A percentile compares a stretch with the other conserved stretches of the same genome.
Conservation (phyloP, 2,113 vertebrate species). For the Halcyon senegalensis region DNA sequence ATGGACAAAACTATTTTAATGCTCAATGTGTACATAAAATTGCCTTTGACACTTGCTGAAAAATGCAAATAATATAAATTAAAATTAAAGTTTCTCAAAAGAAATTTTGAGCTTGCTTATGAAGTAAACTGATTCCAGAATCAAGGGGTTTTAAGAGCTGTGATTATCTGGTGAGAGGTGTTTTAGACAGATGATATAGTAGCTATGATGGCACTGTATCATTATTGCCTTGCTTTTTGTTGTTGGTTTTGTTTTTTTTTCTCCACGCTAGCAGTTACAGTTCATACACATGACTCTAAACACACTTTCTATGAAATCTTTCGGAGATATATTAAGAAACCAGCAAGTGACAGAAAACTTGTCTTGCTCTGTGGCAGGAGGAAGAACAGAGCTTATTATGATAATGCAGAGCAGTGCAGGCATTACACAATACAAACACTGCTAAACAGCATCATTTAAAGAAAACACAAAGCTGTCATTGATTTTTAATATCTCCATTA, state of each 20-base stretch:
- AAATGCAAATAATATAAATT: slow-evolving; percentile 51
- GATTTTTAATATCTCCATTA: slow-evolving; percentile 65
- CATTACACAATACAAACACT: slow-evolving; percentile 38
- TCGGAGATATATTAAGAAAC: slow-evolving; percentile 4
- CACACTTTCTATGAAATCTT: slow-evolving; percentile 10
- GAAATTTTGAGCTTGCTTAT: slow-evolving; percentile 29
- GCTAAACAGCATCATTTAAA: slow-evolving; percentile 10
- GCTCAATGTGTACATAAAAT: slow-evolving; percentile 8
- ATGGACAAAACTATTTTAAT: slow-evolving; percentile 36
- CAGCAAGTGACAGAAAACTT: slow-evolving; percentile 28
- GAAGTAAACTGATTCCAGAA: neutral
- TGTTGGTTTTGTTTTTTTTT: neutral
- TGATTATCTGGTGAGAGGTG: slow-evolving; percentile 52
- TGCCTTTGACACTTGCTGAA: slow-evolving; percentile 11
- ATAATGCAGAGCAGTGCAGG: neutral
- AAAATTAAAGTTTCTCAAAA: slow-evolving; percentile 47
- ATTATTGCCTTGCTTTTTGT: neutral
- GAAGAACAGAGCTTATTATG: slow-evolving; percentile 5
- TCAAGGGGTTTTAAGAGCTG: neutral
- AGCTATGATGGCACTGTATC: neutral
- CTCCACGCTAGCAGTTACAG: neutral
- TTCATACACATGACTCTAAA: neutral
- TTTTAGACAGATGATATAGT: neutral
- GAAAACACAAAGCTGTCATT: slow-evolving; percentile 46
- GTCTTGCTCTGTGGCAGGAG: neutral